These are phyloP conservation scores for Okapia johnstoni DNA, from an alignment of 2,113 vertebrate species.

Conservation along the genomic window DNA sequence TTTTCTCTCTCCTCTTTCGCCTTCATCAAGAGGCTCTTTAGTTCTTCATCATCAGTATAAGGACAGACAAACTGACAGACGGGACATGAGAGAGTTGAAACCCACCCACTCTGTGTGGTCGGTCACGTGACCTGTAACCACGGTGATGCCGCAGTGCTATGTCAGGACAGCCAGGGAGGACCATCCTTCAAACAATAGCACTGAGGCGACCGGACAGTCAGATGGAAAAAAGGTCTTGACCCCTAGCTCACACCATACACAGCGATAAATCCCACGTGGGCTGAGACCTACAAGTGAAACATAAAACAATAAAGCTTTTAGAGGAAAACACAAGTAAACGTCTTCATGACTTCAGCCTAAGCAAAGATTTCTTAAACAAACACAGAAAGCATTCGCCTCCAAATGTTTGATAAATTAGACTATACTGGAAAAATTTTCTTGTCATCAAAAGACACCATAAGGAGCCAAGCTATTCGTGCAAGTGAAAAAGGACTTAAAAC, in stretches of 20 bases:
- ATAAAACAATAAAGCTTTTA: neutral
- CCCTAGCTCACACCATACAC: neutral
- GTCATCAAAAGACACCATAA: neutral
- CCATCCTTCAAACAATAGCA: neutral
- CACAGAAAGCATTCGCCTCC: too few species aligned
- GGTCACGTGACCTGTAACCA: neutral
- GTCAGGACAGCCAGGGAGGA: accelerated
- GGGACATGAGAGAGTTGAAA: neutral
- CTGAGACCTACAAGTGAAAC: neutral
- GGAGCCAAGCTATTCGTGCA: neutral
- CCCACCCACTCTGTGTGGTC: accelerated
- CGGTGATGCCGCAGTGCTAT: accelerated
- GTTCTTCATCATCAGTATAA: neutral
- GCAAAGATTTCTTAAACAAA: neutral
- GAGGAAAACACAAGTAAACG: neutral
- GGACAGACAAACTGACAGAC: neutral
- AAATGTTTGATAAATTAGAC: neutral
- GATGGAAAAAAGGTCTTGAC: neutral
- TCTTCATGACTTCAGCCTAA: neutral
- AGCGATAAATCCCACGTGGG: too few species aligned
- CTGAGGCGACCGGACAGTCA: neutral
- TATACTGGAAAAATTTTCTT: neutral
- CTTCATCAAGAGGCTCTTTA: neutral
- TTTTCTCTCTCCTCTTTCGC: neutral
- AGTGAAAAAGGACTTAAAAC: neutral